A percentile compares a stretch with the other conserved stretches of the same genome.
phyloP scores from a whole-genome alignment of 1,140 invertebrate genomes.

The Pogonus chalceus region DNA sequence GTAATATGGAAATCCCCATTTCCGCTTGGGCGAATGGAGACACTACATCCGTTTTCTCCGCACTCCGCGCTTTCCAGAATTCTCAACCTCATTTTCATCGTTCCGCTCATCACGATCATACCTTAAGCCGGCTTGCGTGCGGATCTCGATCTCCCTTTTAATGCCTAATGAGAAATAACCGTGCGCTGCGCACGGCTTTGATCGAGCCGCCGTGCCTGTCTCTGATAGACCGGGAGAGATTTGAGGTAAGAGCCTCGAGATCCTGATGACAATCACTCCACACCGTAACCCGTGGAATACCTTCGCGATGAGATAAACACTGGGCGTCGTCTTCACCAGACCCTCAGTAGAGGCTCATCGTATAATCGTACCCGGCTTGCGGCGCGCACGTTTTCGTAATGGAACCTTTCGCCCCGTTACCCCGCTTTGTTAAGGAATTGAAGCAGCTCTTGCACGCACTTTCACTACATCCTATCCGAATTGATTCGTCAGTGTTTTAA shows the following conservation, averaged over 20 bases:
- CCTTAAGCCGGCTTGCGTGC: slow-evolving; percentile 7
- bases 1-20: slow-evolving; percentile 2
- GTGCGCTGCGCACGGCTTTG: not conserved
- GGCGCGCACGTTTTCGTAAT: not conserved
- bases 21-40: not conserved
- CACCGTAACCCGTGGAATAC: not conserved
- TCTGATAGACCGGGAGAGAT: slow-evolving; percentile 5
- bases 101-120: slow-evolving; percentile 4
- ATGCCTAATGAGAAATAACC: slow-evolving; percentile 9
- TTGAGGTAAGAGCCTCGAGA: slow-evolving; percentile 5
- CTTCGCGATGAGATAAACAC: not conserved
- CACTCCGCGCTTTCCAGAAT: not conserved
- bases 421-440: too few relatives aligned
- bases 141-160: slow-evolving; percentile 2
- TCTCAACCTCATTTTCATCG: too few relatives aligned
- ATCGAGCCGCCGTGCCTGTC: not conserved
- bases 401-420: not conserved
- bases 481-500: slow-evolving; percentile 5
- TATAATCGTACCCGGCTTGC: not conserved
- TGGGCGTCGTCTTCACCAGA: not conserved
- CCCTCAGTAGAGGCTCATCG: not conserved
- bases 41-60: slow-evolving; percentile 1
- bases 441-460: not conserved
- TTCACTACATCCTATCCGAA: not conserved
- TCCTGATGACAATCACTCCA: slow-evolving; percentile 4